Percentiles rank a stretch among this genome's conserved stretches.
Conservation (phyloP, 2,888 invertebrate species). For the Metopia argyrocephala region DNA sequence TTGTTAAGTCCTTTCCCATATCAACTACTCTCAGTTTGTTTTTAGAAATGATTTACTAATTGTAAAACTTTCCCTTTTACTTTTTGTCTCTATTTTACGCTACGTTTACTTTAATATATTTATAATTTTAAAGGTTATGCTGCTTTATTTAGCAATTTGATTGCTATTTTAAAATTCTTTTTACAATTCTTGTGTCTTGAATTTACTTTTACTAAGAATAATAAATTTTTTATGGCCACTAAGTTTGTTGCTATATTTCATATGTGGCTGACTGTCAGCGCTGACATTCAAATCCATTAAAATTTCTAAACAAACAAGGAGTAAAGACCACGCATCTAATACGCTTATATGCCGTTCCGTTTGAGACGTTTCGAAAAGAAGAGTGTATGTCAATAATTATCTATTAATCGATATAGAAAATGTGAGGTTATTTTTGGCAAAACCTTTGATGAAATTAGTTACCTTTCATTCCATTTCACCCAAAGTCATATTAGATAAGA, state of each 20-base stretch:
- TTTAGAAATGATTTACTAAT: conserved; percentile 25
- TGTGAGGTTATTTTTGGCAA: too few species aligned
- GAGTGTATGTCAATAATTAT: too few species aligned
- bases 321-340: too few species aligned
- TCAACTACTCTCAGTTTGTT: not conserved
- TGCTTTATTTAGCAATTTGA: conserved; percentile 5
- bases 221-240: conserved; percentile 36
- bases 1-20: conserved; percentile 42
- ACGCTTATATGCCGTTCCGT: too few species aligned
- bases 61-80: conserved; percentile 49
- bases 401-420: too few species aligned
- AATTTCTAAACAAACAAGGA: too few species aligned
- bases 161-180: not conserved
- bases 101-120: conserved; percentile 8
- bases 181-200: not conserved
- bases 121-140: conserved; percentile 51
- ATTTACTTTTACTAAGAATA: conserved; percentile 19
- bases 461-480: not conserved
- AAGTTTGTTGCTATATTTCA: conserved; percentile 19
- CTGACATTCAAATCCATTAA: too few species aligned
- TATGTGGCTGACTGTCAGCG: too few species aligned
- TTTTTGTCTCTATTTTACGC: conserved; percentile 12
- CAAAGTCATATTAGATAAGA: conserved; percentile 25
- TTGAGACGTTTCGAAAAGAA: too few species aligned
- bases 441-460: too few species aligned